Evolutionary conservation across 1,140 invertebrate genomes (phyloP), one percentile per base, ranked within the genome.

Genomic region (Pristionchus pacificus): DNA sequence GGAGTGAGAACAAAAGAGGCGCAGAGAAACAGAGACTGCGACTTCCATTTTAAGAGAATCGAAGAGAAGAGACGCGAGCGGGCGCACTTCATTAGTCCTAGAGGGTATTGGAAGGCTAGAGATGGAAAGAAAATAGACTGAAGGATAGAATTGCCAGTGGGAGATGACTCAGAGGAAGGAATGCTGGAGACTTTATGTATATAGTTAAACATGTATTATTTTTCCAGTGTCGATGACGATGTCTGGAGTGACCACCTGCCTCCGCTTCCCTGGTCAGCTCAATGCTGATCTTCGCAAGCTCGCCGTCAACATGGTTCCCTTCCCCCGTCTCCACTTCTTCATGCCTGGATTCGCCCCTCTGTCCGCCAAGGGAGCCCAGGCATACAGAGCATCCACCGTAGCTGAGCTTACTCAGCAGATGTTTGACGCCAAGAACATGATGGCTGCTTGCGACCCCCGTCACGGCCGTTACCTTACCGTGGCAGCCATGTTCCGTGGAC

Each of bases 271-370:
- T 24, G 88, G 88, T 63, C 87, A 88, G 57, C 74, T 88, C 72
- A 88, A 89, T 75, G 93, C 93, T 59, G 93, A 96, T 87, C 86
- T 97, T 55, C 87, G 93, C 61, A 97, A 97, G 87, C 64, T 95
- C 74, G 93, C 93, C 29, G 93, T 95, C 29, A 96, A 96, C 85
- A 96, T 97, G 93, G 93, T 97, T 59, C 94, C 93, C 65, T 97
- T 88, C 82, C 94, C 94, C 31, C 89, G 94, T 81, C 88, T 97
- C 15, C 93, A 97, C 85, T 97, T 97, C 89, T 97, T 95, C 85
- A 94, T 94, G 89, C 93, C 93, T 38, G 93, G 93, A n/a, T 97
- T 96, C 84, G 93, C 93, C 3, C 93, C 94, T 14, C 57, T 97
- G 0, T 95, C 93, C 14, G 91, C 92, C 55, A 88, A 92, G 74